Evolutionary conservation across 2,888 invertebrate species (phyloP), one percentile per base, ranked within the genome.

Genomic region (Himalopsyche kuldschensis): DNA sequence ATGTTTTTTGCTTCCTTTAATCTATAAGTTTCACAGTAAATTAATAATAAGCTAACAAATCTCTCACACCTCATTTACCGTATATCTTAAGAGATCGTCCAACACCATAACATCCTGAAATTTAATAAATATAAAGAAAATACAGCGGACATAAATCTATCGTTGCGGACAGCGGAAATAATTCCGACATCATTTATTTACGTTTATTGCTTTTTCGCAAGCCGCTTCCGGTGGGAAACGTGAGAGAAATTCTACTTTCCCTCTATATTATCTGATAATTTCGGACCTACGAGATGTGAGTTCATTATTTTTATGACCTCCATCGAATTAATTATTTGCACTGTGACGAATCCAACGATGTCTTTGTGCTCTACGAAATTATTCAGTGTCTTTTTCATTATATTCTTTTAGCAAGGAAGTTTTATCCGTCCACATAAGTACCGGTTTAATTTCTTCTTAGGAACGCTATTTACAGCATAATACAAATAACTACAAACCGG

Each of bases 131-230:
- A 55, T 55, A 55, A 55, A 55, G 55, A 55, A 78, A 78, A 82
- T 75, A 78, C 55, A 31, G 47, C 10, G 63, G 35, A 24, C 81
- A 83, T 85, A 85, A 85, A 85, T 83, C 83, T 83, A 77, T 80
- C 82, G 41, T 27, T 46, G 20, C 20, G 86, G 86, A 84, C 86
- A 81, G 83, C 86, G 85, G 83, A 86, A 82, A 85, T 86, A 86
- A 86, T 86, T 85, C 85, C 81, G 78, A 81, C 82, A 86, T 85
- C 84, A 86, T 86, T 86, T 86, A 86, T 86, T 86, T 84, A 86
- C 85, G 85, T 85, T 86, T 86, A 86, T 86, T 84, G 84, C 84
- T 85, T 82, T 85, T 82, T 78, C 78, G 75, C 48, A 47, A 69
- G 76, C 78, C 32, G 27, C 46, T 41, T 63, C n/a, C 41, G 46